phyloP scores from a whole-genome alignment of 2,113 vertebrate species.

The Catharus fuscescens region DNA sequence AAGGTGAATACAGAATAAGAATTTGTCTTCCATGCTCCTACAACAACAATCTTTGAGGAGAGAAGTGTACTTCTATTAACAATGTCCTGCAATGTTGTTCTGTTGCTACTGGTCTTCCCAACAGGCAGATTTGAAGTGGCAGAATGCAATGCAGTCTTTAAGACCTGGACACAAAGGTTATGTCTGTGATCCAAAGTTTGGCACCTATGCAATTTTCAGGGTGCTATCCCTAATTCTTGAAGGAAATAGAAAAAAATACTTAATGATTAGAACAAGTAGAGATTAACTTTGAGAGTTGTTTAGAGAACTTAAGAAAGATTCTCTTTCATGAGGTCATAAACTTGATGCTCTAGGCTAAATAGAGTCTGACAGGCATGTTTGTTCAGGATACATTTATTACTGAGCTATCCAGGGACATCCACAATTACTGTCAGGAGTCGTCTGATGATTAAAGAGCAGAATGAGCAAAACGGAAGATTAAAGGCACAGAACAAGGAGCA shows the following conservation, averaged over 20 bases:
- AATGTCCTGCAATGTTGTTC: background rate
- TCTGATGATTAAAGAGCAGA: constrained; percentile 53
- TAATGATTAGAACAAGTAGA: background rate
- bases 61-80: background rate
- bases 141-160: background rate
- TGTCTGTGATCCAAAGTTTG: background rate
- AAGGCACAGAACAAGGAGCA: constrained; percentile 12
- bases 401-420: constrained; percentile 31
- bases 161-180: background rate
- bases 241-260: background rate
- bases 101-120: background rate
- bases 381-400: constrained; percentile 63
- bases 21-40: background rate
- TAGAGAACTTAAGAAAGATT: constrained; percentile 39
- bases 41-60: background rate
- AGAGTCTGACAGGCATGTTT: constrained; percentile 54
- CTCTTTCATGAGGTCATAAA: constrained; percentile 55
- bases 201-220: background rate
- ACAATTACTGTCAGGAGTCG: constrained; percentile 32
- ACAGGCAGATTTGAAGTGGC: background rate
- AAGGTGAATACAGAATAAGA: background rate
- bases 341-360: constrained; percentile 44
- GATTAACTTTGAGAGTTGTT: constrained; percentile 35
- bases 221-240: background rate
- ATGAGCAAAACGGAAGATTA: constrained; percentile 40